A percentile compares a stretch with the other conserved stretches of the same genome.
Evolutionary conservation across 2,113 vertebrate genomes (phyloP).

Genomic region (Rhinopithecus roxellana): DNA sequence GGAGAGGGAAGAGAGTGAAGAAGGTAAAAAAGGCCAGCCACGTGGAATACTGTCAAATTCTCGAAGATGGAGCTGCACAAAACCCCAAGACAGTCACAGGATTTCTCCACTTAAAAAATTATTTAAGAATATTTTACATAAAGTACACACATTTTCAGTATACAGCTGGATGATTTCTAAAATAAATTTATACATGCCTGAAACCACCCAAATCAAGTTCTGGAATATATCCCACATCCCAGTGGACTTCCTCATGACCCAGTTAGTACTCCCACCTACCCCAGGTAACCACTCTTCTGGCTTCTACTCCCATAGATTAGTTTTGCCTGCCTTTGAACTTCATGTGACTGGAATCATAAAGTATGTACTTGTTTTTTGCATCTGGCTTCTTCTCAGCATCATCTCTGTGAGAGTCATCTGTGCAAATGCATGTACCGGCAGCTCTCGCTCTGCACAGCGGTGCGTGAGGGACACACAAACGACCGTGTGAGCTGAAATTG

Average conservation of each 20-base stretch:
- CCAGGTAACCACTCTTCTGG: not conserved
- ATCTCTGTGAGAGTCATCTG: not conserved
- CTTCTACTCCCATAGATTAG: not conserved
- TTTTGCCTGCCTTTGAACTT: not conserved
- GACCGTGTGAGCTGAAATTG: not conserved
- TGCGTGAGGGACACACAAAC: too few species aligned
- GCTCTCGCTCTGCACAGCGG: rapidly evolving
- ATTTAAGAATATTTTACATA: not conserved
- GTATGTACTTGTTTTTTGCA: not conserved
- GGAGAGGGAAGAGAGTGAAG: not conserved
- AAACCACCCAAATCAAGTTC: not conserved
- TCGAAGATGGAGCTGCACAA: not conserved
- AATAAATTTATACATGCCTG: not conserved
- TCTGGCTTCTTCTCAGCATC: not conserved
- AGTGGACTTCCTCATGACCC: not conserved
- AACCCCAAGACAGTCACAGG: not conserved
- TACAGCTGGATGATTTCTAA: not conserved
- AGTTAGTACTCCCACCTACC: too few species aligned
- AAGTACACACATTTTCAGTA: not conserved
- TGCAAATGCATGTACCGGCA: not conserved
- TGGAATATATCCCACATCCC: not conserved
- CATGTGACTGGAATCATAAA: not conserved
- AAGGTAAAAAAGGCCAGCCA: not conserved
- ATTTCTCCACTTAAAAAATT: not conserved
- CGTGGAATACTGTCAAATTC: not conserved